Evolutionary conservation across 2,888 invertebrate genomes (phyloP).

Genomic region (Salpingus planirostris): DNA sequence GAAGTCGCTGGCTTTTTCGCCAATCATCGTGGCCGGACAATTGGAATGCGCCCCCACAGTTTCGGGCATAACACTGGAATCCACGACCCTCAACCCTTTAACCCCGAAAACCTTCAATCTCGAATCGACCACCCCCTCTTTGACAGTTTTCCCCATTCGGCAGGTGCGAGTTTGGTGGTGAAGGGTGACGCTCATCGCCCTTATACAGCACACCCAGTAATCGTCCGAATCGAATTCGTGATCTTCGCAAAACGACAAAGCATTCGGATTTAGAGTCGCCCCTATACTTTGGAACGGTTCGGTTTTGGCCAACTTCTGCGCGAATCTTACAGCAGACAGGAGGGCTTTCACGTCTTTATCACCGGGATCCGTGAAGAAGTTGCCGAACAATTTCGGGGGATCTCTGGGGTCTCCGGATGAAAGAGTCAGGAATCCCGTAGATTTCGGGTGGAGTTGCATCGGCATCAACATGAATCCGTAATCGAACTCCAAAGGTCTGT

Average conservation of each 20-base stretch:
- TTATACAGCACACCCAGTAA: constrained; percentile 61
- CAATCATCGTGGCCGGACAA: constrained; percentile 60
- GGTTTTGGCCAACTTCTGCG: constrained; percentile 50
- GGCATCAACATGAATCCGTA: constrained; percentile 38
- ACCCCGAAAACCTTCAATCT: constrained; percentile 53
- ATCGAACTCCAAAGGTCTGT: constrained; percentile 34
- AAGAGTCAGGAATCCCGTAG: constrained; percentile 60
- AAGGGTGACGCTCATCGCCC: constrained; percentile 19
- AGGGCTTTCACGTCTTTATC: constrained; percentile 39
- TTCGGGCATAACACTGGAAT: constrained; percentile 56
- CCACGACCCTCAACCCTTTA: constrained; percentile 50
- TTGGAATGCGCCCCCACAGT: constrained; percentile 58
- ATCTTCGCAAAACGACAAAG: constrained; percentile 5
- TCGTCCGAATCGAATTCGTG: constrained; percentile 39
- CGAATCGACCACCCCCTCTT: constrained; percentile 53
- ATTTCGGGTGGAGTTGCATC: constrained; percentile 57
- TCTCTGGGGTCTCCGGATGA: constrained; percentile 60
- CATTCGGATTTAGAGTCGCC: constrained; percentile 5
- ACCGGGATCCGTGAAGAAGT: constrained; percentile 37
- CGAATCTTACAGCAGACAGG: constrained; percentile 46
- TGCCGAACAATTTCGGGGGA: constrained; percentile 56
- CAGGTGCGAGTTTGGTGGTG: constrained; percentile 45
- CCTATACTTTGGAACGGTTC: constrained; percentile 52
- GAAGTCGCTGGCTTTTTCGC: constrained; percentile 61
- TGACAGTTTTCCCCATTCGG: constrained; percentile 57